Evolutionary conservation across 2,113 vertebrate genomes (phyloP).

Genomic region (Riparia riparia): DNA sequence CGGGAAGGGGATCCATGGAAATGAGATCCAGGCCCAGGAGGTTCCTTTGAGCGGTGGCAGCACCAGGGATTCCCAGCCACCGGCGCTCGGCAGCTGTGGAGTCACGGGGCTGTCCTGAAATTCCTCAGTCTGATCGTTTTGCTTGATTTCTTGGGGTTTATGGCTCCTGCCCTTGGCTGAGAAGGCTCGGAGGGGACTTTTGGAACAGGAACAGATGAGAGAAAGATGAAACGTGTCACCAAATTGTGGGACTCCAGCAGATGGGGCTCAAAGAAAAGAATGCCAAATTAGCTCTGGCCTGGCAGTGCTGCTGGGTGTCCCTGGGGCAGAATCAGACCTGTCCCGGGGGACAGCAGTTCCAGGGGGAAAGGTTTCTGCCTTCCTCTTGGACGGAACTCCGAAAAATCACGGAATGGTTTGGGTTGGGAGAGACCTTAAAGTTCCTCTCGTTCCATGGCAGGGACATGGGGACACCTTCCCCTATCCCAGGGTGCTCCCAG

Average conservation of each 20-base stretch:
- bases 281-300: neutral
- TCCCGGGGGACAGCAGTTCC: neutral
- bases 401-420: neutral
- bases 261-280: slow-evolving; percentile 66
- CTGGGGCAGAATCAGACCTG: neutral
- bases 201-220: neutral
- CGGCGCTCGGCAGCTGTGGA: neutral
- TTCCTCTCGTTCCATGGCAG: neutral
- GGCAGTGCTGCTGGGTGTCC: neutral
- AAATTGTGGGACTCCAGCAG: slow-evolving; percentile 55
- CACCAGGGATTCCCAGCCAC: neutral
- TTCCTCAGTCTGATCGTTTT: neutral
- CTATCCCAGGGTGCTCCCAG: fast-evolving
- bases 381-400: neutral
- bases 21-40: neutral
- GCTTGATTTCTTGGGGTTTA: neutral
- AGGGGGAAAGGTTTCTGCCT: neutral
- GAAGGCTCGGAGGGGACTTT: neutral
- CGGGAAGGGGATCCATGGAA: neutral
- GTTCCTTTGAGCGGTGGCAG: neutral
- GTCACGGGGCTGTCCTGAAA: neutral
- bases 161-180: neutral
- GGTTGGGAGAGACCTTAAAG: neutral
- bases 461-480: neutral
- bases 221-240: neutral